Conservation (phyloP, 2,888 invertebrate species). For the Micoletzkya japonica region DNA sequence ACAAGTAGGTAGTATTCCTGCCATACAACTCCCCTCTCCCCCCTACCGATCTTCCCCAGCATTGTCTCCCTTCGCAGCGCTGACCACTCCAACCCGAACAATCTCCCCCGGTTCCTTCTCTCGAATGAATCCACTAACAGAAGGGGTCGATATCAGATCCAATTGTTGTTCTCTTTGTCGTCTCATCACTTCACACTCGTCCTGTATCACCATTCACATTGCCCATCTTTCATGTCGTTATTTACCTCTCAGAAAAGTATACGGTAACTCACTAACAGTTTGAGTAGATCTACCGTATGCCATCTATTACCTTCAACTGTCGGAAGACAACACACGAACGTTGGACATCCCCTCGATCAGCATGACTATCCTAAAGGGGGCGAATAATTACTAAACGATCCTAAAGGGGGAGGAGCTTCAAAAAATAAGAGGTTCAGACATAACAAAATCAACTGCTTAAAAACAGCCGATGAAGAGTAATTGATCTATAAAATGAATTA, state of each 20-base stretch:
- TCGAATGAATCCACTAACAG: not conserved
- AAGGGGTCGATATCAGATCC: slow-evolving; percentile 75
- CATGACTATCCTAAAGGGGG: slow-evolving; percentile 77
- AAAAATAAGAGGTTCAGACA: not conserved
- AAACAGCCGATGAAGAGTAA: not conserved
- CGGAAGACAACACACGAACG: slow-evolving; percentile 90
- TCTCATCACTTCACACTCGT: slow-evolving; percentile 82
- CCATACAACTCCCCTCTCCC: too few species aligned
- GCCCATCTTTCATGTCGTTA: too few species aligned
- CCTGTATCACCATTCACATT: slow-evolving; percentile 72
- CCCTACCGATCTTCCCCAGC: slow-evolving; percentile 8
- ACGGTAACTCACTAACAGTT: not conserved
- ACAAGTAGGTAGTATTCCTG: too few species aligned
- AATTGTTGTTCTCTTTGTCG: slow-evolving; percentile 92
- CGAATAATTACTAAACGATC: slow-evolving; percentile 1
- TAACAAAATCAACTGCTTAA: not conserved
- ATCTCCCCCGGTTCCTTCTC: slow-evolving; percentile 2
- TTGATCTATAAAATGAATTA: slow-evolving; percentile 3
- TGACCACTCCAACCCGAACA: not conserved
- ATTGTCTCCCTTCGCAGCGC: slow-evolving; percentile 11
- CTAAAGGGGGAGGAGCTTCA: not conserved
- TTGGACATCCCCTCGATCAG: slow-evolving; percentile 94
- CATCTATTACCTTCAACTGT: slow-evolving; percentile 85
- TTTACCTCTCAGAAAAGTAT: not conserved
- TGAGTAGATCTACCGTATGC: too few species aligned